These are phyloP conservation scores for Trachelus troglodyta DNA, from an alignment of 2,888 invertebrate species.

Conservation along the genomic window DNA sequence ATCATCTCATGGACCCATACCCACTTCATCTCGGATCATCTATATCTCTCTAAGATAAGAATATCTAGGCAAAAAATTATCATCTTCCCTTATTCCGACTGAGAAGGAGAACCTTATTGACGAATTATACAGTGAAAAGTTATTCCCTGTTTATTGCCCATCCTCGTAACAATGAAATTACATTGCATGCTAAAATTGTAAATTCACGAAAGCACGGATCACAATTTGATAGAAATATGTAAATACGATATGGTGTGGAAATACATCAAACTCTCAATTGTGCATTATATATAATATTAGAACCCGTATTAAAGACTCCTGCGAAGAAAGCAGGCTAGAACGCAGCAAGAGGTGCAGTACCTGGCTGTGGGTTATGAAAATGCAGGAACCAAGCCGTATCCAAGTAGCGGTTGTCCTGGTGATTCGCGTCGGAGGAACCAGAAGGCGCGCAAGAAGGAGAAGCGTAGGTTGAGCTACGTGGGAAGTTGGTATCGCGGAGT, in stretches of 20 bases:
- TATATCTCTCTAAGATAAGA: not conserved
- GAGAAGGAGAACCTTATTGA: not conserved
- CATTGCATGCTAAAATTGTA: not conserved
- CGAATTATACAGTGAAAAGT: not conserved
- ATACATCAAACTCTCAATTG: not conserved
- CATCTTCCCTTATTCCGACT: not conserved
- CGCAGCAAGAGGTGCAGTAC: not conserved
- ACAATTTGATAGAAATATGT: not conserved
- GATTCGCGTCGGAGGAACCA: constrained; percentile 6
- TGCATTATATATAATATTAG: not conserved
- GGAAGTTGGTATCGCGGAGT: constrained; percentile 39
- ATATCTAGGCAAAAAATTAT: not conserved
- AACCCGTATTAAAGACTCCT: not conserved
- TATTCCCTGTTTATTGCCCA: not conserved
- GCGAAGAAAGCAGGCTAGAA: not conserved
- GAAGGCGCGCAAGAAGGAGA: constrained; percentile 43
- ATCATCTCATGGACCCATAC: not conserved
- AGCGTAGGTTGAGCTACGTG: constrained; percentile 26
- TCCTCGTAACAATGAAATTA: not conserved
- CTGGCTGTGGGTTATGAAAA: not conserved
- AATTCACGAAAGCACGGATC: not conserved
- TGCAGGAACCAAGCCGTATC: not conserved
- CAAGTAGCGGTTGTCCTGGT: not conserved
- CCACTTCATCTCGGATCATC: not conserved
- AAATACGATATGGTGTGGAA: not conserved